Conservation (phyloP, 2,113 vertebrate species). For the Euleptes europaea region DNA sequence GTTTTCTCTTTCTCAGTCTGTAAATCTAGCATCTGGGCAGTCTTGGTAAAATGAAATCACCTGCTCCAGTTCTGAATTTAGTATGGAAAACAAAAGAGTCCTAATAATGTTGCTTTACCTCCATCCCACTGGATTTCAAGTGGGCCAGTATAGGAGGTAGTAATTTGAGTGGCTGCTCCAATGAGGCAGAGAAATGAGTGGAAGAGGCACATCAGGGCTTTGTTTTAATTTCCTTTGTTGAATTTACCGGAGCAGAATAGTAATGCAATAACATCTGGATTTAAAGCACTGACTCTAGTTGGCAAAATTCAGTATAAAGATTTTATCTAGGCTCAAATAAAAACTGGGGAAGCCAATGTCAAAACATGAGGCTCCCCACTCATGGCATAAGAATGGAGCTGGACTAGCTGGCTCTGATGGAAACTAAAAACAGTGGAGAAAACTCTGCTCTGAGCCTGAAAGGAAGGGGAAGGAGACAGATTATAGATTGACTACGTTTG, state of each 20-base stretch:
- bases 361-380: not conserved
- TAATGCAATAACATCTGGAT: not conserved
- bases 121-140: not conserved
- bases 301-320: not conserved
- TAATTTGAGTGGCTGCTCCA: not conserved
- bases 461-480: not conserved
- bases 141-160: not conserved
- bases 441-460: not conserved
- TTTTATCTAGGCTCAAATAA: not conserved
- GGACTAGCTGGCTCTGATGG: not conserved
- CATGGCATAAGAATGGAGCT: not conserved
- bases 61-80: not conserved
- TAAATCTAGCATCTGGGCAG: too few species aligned
- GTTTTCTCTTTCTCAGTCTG: not conserved
- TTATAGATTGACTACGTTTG: not conserved
- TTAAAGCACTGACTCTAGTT: not conserved
- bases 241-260: not conserved
- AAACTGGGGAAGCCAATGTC: not conserved
- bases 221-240: not conserved
- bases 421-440: not conserved
- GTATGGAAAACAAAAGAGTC: not conserved
- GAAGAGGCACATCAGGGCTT: not conserved
- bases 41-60: too few species aligned
- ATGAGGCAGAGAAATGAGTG: not conserved
- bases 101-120: not conserved